phyloP scores from a whole-genome alignment of 1,140 invertebrate genomes.

The Magallana ariakensis region DNA sequence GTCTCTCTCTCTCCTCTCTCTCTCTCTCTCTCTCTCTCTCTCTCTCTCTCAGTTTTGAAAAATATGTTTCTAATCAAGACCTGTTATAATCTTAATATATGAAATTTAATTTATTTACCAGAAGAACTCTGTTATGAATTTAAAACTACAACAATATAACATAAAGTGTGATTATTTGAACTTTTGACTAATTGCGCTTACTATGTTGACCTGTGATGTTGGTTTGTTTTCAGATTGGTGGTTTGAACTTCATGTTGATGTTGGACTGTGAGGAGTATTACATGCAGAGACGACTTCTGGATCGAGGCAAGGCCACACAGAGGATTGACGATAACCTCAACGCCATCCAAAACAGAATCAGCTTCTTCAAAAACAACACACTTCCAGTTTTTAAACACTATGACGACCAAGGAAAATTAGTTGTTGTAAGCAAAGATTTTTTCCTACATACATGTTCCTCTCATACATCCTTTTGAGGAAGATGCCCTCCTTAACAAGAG shows the following conservation, averaged over 20 bases:
- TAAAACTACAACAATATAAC: no score
- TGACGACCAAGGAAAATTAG: conserved; percentile 73
- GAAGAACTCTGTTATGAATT: no score
- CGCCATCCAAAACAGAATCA: conserved; percentile 71
- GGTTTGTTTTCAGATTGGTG: conserved; percentile 70
- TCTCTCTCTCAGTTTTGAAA: background rate
- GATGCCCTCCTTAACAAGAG: background rate
- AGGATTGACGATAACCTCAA: conserved; percentile 72
- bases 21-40: background rate
- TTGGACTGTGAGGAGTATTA: conserved; percentile 76
- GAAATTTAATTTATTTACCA: no score
- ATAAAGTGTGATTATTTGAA: no score
- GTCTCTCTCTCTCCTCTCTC: conserved; percentile 32
- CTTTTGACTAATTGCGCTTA: no score
- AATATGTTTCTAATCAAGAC: background rate
- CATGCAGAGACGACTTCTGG: conserved; percentile 68
- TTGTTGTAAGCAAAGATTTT: conserved; percentile 68
- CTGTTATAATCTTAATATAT: background rate
- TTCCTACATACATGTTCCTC: background rate
- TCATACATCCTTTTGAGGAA: no score
- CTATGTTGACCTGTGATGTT: background rate
- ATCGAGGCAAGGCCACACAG: conserved; percentile 63
- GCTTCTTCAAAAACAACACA: conserved; percentile 73
- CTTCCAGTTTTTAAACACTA: conserved; percentile 72
- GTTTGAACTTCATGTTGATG: conserved; percentile 69